Evolutionary conservation across 2,797 vertebrate species (phyloP).

Genomic region (Lutjanus argentimaculatus): DNA sequence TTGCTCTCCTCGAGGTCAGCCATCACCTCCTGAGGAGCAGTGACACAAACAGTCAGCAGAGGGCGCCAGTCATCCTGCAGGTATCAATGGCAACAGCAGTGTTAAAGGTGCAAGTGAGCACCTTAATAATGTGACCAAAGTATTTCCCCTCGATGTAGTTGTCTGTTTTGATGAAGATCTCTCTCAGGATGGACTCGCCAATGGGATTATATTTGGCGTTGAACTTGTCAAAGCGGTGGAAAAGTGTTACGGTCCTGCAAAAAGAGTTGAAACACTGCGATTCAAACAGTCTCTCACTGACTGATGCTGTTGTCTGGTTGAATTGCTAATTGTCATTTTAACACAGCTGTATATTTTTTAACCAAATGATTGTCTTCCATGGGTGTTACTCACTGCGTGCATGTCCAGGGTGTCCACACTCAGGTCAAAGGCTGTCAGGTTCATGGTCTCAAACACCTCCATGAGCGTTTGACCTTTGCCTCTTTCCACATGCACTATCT

Average conservation of each 20-base stretch:
- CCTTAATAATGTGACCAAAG: constrained; percentile 98
- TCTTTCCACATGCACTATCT: constrained; percentile 93
- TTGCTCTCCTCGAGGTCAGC: constrained; percentile 97
- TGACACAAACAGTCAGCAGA: constrained; percentile 61
- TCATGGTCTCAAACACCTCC: constrained; percentile 97
- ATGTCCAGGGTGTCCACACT: constrained; percentile 97
- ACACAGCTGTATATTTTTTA: not conserved
- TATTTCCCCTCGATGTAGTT: constrained; percentile 96
- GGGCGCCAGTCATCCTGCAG: constrained; percentile 33
- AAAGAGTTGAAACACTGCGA: not conserved
- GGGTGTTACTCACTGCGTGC: constrained; percentile 89
- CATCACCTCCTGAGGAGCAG: constrained; percentile 92
- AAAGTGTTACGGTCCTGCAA: constrained; percentile 96
- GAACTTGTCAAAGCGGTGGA: constrained; percentile 98
- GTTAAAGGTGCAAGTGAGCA: constrained; percentile 46
- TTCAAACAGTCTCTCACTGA: not conserved
- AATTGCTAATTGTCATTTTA: not conserved
- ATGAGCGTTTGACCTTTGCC: constrained; percentile 95
- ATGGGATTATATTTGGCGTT: constrained; percentile 99
- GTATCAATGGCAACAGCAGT: not conserved
- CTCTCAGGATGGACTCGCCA: constrained; percentile 95
- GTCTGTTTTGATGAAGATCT: constrained; percentile 99
- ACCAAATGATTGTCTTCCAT: not conserved
- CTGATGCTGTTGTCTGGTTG: not conserved
- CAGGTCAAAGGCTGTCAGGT: constrained; percentile 96